These are phyloP conservation scores for Macrocentrus cingulum DNA, from an alignment of 1,140 invertebrate genomes.

Conservation along the genomic window DNA sequence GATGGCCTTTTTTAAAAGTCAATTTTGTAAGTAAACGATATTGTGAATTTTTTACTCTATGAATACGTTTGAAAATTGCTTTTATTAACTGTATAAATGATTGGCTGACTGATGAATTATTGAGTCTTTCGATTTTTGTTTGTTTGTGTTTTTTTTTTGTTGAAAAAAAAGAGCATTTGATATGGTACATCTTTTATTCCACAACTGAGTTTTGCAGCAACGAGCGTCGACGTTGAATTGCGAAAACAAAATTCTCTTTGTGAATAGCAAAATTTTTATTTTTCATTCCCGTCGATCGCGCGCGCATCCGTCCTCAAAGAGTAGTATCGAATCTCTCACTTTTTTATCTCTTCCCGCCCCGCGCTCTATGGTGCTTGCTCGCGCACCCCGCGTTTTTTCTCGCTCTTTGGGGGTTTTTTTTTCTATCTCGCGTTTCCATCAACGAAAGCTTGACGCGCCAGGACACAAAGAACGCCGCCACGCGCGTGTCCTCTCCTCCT, in stretches of 20 bases:
- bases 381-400: too few relatives aligned
- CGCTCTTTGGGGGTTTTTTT: too few relatives aligned
- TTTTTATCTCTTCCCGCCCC: neutral
- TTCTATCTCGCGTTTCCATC: conserved; percentile 1
- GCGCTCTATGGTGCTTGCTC: neutral
- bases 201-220: conserved; percentile 17
- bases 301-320: conserved; percentile 23
- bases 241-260: conserved; percentile 30
- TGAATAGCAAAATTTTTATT: conserved; percentile 27
- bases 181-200: conserved; percentile 28
- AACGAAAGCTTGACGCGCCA: conserved; percentile 4
- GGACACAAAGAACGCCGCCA: neutral
- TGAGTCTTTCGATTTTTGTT: too few relatives aligned
- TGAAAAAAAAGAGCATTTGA: neutral
- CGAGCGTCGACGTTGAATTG: conserved; percentile 20
- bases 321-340: conserved; percentile 20
- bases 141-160: too few relatives aligned
- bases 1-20: conserved; percentile 2
- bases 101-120: too few relatives aligned
- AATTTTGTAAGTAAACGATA: conserved; percentile 7
- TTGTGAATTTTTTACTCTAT: too few relatives aligned
- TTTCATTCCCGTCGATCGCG: conserved; percentile 22
- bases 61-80: too few relatives aligned
- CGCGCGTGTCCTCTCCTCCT: neutral
- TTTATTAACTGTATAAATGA: too few relatives aligned